phyloP scores from a whole-genome alignment of 2,888 invertebrate genomes.

The Tinea pellionella region DNA sequence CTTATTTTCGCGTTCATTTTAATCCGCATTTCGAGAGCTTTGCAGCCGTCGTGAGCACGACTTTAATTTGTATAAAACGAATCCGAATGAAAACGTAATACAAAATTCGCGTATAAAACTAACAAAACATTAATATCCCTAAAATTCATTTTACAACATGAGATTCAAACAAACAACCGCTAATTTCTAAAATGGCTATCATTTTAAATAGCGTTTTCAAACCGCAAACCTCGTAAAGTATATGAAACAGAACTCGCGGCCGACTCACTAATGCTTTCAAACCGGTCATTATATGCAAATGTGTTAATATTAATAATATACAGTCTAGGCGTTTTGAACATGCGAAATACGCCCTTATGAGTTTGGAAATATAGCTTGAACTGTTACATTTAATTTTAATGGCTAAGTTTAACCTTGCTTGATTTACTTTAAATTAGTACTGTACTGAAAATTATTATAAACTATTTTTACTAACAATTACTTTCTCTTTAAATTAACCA shows the following conservation, averaged over 20 bases:
- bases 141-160: not conserved
- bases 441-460: too few relatives aligned
- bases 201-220: not conserved
- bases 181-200: not conserved
- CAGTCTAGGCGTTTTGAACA: not conserved
- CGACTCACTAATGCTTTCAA: not conserved
- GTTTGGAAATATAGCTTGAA: not conserved
- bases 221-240: not conserved
- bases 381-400: not conserved
- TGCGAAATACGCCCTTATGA: not conserved
- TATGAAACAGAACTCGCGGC: not conserved
- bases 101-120: too few relatives aligned
- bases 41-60: too few relatives aligned
- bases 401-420: not conserved
- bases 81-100: too few relatives aligned
- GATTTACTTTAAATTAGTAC: not conserved
- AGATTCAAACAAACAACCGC: not conserved
- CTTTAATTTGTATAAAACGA: too few relatives aligned
- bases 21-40: too few relatives aligned
- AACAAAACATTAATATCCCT: not conserved
- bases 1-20: too few relatives aligned
- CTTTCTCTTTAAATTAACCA: too few relatives aligned
- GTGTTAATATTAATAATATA: not conserved
- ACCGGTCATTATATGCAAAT: slow-evolving; percentile 43
- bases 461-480: too few relatives aligned